Evolutionary conservation across 2,888 invertebrate species (phyloP), one percentile per base, ranked within the genome.

Genomic region (Panopea generosa): DNA sequence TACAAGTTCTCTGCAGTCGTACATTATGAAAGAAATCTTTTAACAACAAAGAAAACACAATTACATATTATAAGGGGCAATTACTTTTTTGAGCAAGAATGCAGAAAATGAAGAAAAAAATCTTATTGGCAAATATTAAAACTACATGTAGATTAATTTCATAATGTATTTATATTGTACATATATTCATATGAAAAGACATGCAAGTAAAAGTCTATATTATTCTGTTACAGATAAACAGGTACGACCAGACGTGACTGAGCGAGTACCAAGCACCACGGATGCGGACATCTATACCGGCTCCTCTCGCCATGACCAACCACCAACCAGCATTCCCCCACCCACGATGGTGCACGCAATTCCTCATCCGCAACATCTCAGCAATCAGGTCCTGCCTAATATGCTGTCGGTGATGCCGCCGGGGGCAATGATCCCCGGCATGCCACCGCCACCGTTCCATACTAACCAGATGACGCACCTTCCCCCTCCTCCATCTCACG

Each of bases 301-400:
- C 16, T 2, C 27, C 26, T 18, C 60, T 47, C 40, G 18, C 26
- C 45, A 45, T 6, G 7, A 24, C 29, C 50, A 20, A 20, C 14
- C 60, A n/a, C 43, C 50, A 9, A 57, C 72, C 18, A 70, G 65
- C 65, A 69, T 80, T 49, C 80, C 78, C 20, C 78, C 78, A 16
- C 80, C 80, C 16, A 50, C 70, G 29, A 61, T 77, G 67, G 62
- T 77, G 26, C 76, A 73, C 18, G 66, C 67, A 24, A 67, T 77
- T 22, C 80, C 80, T 3, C 80, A 76, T 6, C 80, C 80, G 27
- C 80, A 73, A n/a, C n/a, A n/a, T 14, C 70, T 80, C 18, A 73
- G 76, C 22, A 71, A 70, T 60, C 76, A 80, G 80, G 80, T 80
- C 69, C 76, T 80, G 50, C 73, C 80, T 60, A 80, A 74, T 70